Conservation (phyloP, 2,797 vertebrate genomes). For the Taenioides sp. region DNA sequence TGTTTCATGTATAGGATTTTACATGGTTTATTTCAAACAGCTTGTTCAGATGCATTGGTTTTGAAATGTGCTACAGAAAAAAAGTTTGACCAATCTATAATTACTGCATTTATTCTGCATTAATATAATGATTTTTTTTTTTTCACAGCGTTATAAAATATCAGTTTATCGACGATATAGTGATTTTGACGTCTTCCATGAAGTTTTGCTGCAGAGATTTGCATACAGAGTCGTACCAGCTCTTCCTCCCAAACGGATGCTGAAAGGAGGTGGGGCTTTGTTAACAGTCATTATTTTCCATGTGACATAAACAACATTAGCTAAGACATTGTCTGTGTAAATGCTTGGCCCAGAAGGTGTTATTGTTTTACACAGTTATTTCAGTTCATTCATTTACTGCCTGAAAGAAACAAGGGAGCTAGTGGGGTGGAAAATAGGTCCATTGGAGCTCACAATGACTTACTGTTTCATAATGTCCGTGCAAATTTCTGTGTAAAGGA, state of each 20-base stretch:
- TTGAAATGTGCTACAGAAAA: too few species aligned
- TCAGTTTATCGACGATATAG: conserved; percentile 93
- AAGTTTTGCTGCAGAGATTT: conserved; percentile 91
- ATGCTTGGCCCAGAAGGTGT: conserved; percentile 5
- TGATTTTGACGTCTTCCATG: conserved; percentile 96
- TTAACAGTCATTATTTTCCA: neutral
- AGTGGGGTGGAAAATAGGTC: conserved; percentile 38
- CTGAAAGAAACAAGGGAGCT: conserved; percentile 23
- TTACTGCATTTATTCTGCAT: too few species aligned
- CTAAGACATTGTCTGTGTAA: neutral
- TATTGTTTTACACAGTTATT: conserved; percentile 20
- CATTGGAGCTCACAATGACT: conserved; percentile 32
- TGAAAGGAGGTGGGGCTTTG: conserved; percentile 86
- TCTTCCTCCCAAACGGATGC: conserved; percentile 91
- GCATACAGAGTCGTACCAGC: conserved; percentile 93
- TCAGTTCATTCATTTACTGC: conserved; percentile 29
- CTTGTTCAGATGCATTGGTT: too few species aligned
- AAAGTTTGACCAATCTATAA: too few species aligned
- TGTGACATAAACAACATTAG: conserved; percentile 12
- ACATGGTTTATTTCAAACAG: too few species aligned
- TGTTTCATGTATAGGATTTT: too few species aligned
- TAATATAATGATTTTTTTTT: neutral
- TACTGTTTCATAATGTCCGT: conserved; percentile 19
- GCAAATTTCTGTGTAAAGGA: neutral
- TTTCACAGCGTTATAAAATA: conserved; percentile 83